These are phyloP conservation scores for Ictalurus furcatus DNA, from an alignment of 2,113 vertebrate genomes.

Conservation along the genomic window DNA sequence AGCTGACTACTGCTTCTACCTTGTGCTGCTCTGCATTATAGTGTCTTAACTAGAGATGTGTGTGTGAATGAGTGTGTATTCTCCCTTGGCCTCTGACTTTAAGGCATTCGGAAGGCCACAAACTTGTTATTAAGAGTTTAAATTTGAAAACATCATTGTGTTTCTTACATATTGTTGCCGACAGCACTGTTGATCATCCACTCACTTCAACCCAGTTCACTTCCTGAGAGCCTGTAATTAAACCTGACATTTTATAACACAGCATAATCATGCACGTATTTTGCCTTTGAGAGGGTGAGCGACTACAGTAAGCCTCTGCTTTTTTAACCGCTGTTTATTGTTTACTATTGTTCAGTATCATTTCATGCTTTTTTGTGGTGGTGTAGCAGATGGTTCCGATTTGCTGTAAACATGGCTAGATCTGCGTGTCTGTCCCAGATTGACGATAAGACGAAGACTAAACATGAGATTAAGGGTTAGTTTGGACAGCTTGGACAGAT, in stretches of 20 bases:
- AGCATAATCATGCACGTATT: neutral
- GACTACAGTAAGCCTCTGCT: neutral
- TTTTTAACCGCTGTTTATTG: neutral
- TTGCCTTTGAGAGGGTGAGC: neutral
- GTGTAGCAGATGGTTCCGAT: conserved; percentile 33
- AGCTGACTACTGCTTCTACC: neutral
- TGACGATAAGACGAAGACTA: conserved; percentile 42
- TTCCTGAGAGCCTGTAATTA: neutral
- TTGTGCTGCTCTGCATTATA: neutral
- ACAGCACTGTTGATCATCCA: neutral
- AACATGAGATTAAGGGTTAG: conserved; percentile 50
- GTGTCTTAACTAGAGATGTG: neutral
- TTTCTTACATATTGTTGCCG: neutral
- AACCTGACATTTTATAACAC: neutral
- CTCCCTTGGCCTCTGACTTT: neutral
- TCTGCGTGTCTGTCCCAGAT: conserved; percentile 26
- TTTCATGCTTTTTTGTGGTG: conserved; percentile 12
- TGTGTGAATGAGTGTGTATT: neutral
- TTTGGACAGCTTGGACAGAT: conserved; percentile 39
- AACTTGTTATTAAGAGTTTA: neutral
- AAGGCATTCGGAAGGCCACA: neutral
- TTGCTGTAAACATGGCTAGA: conserved; percentile 17
- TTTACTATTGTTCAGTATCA: conserved; percentile 6
- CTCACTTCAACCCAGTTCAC: neutral
- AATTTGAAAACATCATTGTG: neutral